These are phyloP conservation scores for Nyctibius bracteatus DNA, from an alignment of 2,113 vertebrate species.

Conservation along the genomic window DNA sequence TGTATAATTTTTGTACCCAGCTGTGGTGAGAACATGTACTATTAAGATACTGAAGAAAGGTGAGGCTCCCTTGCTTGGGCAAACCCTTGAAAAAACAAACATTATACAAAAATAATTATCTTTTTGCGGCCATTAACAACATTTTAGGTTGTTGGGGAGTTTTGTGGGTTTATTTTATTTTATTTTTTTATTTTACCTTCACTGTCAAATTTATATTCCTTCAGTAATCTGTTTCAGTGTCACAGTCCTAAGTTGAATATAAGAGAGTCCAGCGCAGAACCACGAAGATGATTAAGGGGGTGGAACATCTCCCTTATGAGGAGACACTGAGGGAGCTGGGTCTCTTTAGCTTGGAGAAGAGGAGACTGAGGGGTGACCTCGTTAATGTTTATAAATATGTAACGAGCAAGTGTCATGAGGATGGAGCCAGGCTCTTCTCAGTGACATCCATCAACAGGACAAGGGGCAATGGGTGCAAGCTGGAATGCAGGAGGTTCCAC, in stretches of 20 bases:
- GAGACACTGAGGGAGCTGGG: too few species aligned
- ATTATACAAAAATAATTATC: neutral
- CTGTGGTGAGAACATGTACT: constrained; percentile 1
- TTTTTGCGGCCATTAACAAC: neutral
- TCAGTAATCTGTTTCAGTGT: neutral
- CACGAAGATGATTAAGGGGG: too few species aligned
- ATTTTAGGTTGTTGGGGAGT: neutral
- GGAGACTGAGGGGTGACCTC: too few species aligned
- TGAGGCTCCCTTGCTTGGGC: neutral
- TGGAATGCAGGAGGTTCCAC: too few species aligned
- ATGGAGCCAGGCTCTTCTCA: too few species aligned
- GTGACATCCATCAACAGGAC: too few species aligned
- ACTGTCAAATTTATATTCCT: neutral
- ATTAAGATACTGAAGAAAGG: neutral
- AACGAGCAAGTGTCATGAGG: too few species aligned
- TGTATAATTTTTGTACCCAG: neutral
- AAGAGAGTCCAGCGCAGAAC: too few species aligned
- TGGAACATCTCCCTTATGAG: too few species aligned
- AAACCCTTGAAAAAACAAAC: neutral
- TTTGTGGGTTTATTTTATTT: neutral
- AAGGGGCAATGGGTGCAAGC: too few species aligned
- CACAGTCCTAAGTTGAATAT: neutral
- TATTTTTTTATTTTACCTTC: neutral
- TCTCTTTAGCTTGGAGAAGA: too few species aligned
- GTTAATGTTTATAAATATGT: too few species aligned